Evolutionary conservation across 30 jellyfish, hydroid and myxozoan species (phyloP).

Genomic region (Aurelia aurita complex sp. Pacific): DNA sequence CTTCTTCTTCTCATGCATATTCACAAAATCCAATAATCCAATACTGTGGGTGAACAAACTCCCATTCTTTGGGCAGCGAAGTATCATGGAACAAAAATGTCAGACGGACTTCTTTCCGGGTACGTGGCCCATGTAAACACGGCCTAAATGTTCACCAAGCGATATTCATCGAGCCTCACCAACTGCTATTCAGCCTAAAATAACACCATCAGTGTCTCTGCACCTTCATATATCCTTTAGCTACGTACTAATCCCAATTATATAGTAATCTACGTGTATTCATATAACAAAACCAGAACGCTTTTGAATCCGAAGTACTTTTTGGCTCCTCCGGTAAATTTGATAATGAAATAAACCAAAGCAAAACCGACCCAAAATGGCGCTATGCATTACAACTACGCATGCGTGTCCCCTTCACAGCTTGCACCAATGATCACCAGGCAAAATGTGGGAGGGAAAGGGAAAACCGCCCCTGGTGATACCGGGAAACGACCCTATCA

Average conservation of each 20-base stretch:
- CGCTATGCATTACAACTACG: constrained; percentile 41
- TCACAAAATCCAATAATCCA: neutral
- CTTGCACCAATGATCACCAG: neutral
- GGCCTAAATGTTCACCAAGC: constrained; percentile 16
- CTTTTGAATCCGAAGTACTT: neutral
- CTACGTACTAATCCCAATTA: too few relatives aligned
- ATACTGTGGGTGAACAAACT: neutral
- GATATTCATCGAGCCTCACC: neutral
- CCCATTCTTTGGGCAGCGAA: neutral
- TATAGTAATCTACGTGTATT: too few relatives aligned
- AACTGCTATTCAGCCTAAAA: neutral
- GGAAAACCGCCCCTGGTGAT: too few relatives aligned
- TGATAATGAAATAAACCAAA: constrained; percentile 23
- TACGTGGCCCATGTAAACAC: constrained; percentile 62
- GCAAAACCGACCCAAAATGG: constrained; percentile 68
- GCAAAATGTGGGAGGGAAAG: too few relatives aligned
- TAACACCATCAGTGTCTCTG: neutral
- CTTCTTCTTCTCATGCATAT: too few relatives aligned
- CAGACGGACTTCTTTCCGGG: constrained; percentile 59
- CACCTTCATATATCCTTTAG: neutral
- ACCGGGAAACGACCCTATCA: too few relatives aligned
- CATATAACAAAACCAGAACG: too few relatives aligned
- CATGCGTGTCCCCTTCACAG: constrained; percentile 59
- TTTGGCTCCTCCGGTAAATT: constrained; percentile 38
- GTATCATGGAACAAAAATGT: constrained; percentile 12